Conservation (phyloP, 2,113 vertebrate species). For the Anoura caudifer region DNA sequence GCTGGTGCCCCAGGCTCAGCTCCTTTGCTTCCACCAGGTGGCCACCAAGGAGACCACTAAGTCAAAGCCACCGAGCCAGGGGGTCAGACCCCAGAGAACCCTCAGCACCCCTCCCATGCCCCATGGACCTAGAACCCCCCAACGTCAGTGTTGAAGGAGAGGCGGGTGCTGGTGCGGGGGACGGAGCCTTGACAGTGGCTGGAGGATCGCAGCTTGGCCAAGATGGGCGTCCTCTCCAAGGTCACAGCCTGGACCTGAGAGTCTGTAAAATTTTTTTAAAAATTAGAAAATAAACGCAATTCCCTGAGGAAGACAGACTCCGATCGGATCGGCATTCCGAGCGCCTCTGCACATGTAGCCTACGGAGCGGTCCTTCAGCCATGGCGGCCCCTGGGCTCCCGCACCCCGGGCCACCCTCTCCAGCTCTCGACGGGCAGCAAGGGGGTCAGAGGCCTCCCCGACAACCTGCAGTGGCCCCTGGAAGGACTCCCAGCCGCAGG, state of each 20-base stretch:
- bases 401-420: background rate
- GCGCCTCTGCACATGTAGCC: no score
- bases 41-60: background rate
- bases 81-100: background rate
- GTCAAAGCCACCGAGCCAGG: background rate
- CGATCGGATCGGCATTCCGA: background rate
- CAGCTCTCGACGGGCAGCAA: background rate
- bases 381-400: background rate
- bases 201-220: background rate
- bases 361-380: background rate
- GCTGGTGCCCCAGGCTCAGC: background rate
- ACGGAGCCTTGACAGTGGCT: background rate
- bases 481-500: background rate
- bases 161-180: background rate
- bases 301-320: background rate
- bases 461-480: background rate
- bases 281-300: no score
- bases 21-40: background rate
- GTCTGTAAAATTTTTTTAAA: background rate
- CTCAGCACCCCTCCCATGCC: background rate
- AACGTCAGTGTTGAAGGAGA: background rate
- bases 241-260: background rate
- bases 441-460: background rate
- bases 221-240: background rate
- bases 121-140: background rate